A percentile compares a stretch with the other conserved stretches of the same genome.
phyloP scores from a whole-genome alignment of 1,140 invertebrate genomes.

The Pseudachorutes palmiensis region DNA sequence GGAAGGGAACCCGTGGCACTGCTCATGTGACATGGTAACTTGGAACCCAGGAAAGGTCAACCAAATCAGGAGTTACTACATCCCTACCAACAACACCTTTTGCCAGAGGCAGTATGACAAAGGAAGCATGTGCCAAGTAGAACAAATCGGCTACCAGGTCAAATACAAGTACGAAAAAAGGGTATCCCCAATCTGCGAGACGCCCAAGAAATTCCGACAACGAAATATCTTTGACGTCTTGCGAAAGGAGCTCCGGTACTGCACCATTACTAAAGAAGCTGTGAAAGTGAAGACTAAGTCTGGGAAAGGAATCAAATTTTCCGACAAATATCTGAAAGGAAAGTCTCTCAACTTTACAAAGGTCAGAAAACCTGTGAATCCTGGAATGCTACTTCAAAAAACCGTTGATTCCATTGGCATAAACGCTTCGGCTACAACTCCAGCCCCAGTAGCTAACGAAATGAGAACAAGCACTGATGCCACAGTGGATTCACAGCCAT shows the following conservation, averaged over 20 bases:
- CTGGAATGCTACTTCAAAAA: too few species aligned
- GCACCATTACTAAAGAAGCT: too few species aligned
- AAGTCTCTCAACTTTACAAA: too few species aligned
- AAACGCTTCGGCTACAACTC: too few species aligned
- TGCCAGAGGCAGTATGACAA: slow-evolving; percentile 44
- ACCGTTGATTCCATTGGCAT: too few species aligned
- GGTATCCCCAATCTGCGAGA: slow-evolving; percentile 54
- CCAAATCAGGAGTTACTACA: slow-evolving; percentile 43
- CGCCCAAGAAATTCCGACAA: slow-evolving; percentile 50
- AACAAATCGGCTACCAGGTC: slow-evolving; percentile 18
- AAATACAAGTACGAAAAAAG: slow-evolving; percentile 50
- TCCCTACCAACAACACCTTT: slow-evolving; percentile 38
- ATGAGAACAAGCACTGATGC: too few species aligned
- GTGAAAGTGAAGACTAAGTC: too few species aligned
- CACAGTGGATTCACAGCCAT: too few species aligned
- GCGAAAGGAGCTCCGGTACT: slow-evolving; percentile 43
- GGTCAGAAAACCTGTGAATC: too few species aligned
- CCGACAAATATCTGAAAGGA: too few species aligned
- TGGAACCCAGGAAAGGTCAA: slow-evolving; percentile 51
- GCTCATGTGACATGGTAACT: slow-evolving; percentile 54
- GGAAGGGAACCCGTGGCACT: slow-evolving; percentile 61
- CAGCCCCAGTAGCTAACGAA: too few species aligned
- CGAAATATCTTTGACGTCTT: slow-evolving; percentile 55
- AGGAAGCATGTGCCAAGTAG: slow-evolving; percentile 40
- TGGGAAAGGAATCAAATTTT: too few species aligned